These are phyloP conservation scores for Drosophila nigrodunni DNA, from an alignment of 1,140 invertebrate genomes.

Conservation along the genomic window DNA sequence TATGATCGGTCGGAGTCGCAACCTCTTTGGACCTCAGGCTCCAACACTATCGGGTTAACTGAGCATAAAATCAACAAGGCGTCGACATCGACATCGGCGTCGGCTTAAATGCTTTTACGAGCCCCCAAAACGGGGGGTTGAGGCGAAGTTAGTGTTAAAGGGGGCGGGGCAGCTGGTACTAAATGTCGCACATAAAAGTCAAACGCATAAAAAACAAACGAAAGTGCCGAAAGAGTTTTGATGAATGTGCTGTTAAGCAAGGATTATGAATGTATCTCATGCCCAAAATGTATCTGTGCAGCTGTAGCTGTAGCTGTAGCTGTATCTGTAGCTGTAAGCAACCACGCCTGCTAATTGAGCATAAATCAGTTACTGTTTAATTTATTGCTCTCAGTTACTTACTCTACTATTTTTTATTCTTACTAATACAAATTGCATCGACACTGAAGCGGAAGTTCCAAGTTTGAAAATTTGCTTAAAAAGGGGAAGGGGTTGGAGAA, in stretches of 20 bases:
- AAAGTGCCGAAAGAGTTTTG: conserved; percentile 71
- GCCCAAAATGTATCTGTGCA: conserved; percentile 15
- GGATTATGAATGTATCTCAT: conserved; percentile 56
- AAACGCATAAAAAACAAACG: conserved; percentile 55
- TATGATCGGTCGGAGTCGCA: conserved; percentile 51
- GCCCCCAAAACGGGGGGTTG: background rate
- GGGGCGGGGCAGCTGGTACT: conserved; percentile 20
- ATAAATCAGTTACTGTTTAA: conserved; percentile 70
- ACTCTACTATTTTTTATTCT: conserved; percentile 39
- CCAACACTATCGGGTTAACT: conserved; percentile 65
- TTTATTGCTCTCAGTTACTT: conserved; percentile 61
- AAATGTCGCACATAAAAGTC: conserved; percentile 71
- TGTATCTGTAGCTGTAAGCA: conserved; percentile 7
- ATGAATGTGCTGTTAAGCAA: conserved; percentile 66
- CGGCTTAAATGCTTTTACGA: conserved; percentile 77
- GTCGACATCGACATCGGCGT: conserved; percentile 56
- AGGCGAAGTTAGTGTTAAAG: background rate
- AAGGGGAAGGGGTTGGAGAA: conserved; percentile 17
- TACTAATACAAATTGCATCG: conserved; percentile 81
- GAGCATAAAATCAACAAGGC: conserved; percentile 78
- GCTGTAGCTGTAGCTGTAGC: conserved; percentile 19
- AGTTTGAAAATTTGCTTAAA: conserved; percentile 26
- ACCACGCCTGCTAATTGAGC: conserved; percentile 67
- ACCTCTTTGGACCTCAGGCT: background rate
- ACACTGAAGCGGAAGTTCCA: conserved; percentile 75